Evolutionary conservation across 2,888 invertebrate species (phyloP), one percentile per base, ranked within the genome.

Genomic region (Diploptera punctata): DNA sequence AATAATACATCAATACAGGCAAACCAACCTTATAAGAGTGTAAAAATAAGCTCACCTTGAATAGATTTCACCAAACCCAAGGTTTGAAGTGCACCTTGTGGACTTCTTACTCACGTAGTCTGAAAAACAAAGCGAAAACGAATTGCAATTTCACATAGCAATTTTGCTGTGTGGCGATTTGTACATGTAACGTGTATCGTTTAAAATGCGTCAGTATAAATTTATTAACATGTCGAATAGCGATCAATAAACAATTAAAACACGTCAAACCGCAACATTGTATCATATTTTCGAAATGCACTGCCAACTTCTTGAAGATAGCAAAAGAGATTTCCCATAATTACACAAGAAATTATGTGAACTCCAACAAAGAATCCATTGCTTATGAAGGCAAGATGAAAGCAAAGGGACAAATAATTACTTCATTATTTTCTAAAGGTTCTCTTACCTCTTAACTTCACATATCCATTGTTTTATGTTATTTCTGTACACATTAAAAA

Each of bases 391-490:
- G 4, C 47, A 18, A 47, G 24, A 24, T 52, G 13, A 19, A 52
- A 24, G 19, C 21, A 3, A 21, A 21, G 1, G 52, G 13, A 21
- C 52, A 21, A 47, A 47, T 21, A 16, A 21, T 24, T 52, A 52
- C 3, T 49, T 52, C 24, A 52, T 24, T 24, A 3, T 0, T 2
- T 21, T 2, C 13, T 24, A 52, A 13, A 47, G 10, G 13, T 33
- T 24, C 26, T 24, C 3, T 68, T 70, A 70, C 70, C 65, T 73
- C 31, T 26, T 18, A 19, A 10, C 33, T 47, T 71, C 68, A 73
- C 65, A 31, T 67, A 61, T 68, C 61, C 72, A 68, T 57, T 67
- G 19, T 33, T 43, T n/a, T 54, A 19, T 38, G 29, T 54, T 38
- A 54, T 33, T 54, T 68, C 24, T 9, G 21, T 31, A 52, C 52